These are phyloP conservation scores for Gymnoscelis rufifasciata DNA, from an alignment of 2,888 invertebrate genomes.

Conservation along the genomic window DNA sequence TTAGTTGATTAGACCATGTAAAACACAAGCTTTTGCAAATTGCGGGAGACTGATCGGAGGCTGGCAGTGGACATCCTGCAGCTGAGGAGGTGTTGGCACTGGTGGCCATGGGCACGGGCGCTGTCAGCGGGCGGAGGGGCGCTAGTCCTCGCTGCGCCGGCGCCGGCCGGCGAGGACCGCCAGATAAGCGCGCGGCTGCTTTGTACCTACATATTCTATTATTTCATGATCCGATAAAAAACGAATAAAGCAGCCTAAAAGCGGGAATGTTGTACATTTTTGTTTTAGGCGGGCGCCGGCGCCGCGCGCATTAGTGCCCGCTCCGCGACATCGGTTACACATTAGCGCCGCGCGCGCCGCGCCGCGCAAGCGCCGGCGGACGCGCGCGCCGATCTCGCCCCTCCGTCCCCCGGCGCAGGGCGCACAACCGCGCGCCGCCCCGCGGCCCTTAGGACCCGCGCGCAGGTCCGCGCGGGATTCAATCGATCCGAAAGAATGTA, in stretches of 20 bases:
- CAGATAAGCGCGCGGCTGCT: constrained; percentile 46
- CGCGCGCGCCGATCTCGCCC: constrained; percentile 1
- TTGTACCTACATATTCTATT: constrained; percentile 65
- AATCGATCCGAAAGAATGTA: constrained; percentile 64
- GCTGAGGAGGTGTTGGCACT: too few species aligned
- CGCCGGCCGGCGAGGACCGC: too few species aligned
- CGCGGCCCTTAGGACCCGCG: constrained; percentile 70
- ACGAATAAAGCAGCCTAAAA: constrained; percentile 68
- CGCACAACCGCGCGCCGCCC: constrained; percentile 10
- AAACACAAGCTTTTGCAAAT: too few species aligned
- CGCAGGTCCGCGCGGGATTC: too few species aligned
- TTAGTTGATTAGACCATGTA: too few species aligned
- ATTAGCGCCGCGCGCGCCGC: constrained; percentile 52
- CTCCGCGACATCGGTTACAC: constrained; percentile 60
- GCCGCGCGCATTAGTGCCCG: constrained; percentile 69
- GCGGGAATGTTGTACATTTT: constrained; percentile 70
- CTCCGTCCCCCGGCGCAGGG: constrained; percentile 1
- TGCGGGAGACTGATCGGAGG: too few species aligned
- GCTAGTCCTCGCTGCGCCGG: too few species aligned
- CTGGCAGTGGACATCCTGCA: too few species aligned
- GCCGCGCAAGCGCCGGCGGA: neutral
- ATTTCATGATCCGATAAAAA: constrained; percentile 72
- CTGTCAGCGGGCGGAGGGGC: too few species aligned
- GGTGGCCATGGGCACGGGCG: too few species aligned
- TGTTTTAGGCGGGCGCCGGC: constrained; percentile 75